Percentiles rank a stretch among this genome's conserved stretches.
These are phyloP conservation scores for Drosophila kanekoi DNA, from an alignment of 2,888 invertebrate species.

Conservation along the genomic window DNA sequence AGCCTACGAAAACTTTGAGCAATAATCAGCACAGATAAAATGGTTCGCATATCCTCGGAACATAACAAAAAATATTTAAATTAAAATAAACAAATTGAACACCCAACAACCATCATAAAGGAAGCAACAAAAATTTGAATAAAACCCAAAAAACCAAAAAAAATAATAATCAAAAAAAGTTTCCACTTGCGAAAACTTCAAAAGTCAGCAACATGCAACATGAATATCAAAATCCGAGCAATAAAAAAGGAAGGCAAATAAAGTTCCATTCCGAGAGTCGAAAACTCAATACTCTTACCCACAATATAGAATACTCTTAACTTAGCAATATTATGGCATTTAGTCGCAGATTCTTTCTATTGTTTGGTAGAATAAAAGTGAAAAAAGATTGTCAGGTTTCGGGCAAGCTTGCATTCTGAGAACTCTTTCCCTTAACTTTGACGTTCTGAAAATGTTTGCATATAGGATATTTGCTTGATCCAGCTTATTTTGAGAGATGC, in stretches of 20 bases:
- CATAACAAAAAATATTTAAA: constrained; percentile 64
- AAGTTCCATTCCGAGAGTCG: background rate
- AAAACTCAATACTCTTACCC: constrained; percentile 10
- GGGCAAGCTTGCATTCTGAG: too few relatives aligned
- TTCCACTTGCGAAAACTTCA: constrained; percentile 73
- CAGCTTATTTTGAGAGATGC: background rate
- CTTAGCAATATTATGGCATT: too few relatives aligned
- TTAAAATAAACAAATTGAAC: constrained; percentile 71
- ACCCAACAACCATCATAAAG: constrained; percentile 4
- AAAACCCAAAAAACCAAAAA: constrained; percentile 9
- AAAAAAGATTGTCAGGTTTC: too few relatives aligned
- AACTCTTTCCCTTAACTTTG: too few relatives aligned
- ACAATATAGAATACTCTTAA: too few relatives aligned
- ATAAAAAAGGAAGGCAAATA: constrained; percentile 27
- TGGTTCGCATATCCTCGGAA: constrained; percentile 29
- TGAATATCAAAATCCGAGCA: constrained; percentile 74
- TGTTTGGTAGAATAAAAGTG: too few relatives aligned
- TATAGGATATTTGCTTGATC: too few relatives aligned
- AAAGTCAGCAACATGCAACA: constrained; percentile 80
- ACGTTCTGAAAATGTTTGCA: too few relatives aligned
- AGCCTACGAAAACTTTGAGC: constrained; percentile 24
- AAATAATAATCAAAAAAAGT: constrained; percentile 53
- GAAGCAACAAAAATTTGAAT: constrained; percentile 9
- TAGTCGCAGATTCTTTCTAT: background rate
- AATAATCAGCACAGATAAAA: constrained; percentile 44